Percentiles rank a stretch among this genome's conserved stretches.
Conservation (phyloP, 2,888 invertebrate genomes). For the Ethmia dodecea region DNA sequence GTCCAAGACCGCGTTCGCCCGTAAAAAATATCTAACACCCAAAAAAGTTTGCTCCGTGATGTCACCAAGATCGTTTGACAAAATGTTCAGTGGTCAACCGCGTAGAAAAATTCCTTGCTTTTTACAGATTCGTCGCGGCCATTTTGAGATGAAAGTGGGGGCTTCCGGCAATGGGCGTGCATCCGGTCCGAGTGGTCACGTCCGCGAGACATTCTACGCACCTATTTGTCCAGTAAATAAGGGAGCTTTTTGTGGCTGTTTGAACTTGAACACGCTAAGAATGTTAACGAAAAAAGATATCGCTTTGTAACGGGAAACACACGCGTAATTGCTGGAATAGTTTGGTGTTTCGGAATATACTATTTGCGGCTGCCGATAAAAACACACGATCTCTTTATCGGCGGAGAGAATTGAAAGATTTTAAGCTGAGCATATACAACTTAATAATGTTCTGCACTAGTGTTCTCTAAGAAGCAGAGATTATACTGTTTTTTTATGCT, state of each 20-base stretch:
- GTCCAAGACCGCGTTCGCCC: not conserved
- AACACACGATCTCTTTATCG: constrained; percentile 28
- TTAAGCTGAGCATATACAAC: too few species aligned
- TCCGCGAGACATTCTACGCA: constrained; percentile 23
- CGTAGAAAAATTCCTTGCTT: constrained; percentile 66
- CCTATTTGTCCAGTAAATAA: constrained; percentile 40
- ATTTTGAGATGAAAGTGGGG: constrained; percentile 65
- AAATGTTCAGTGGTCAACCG: constrained; percentile 64
- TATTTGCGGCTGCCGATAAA: constrained; percentile 30
- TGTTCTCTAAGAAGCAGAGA: too few species aligned
- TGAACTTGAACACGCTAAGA: constrained; percentile 36
- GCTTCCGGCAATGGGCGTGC: constrained; percentile 64
- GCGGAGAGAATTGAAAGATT: too few species aligned
- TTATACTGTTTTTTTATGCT: too few species aligned
- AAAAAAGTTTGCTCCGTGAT: constrained; percentile 62
- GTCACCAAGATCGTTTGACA: constrained; percentile 41
- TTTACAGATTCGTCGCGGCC: constrained; percentile 64
- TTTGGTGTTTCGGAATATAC: constrained; percentile 26
- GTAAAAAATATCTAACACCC: constrained; percentile 22
- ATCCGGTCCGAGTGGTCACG: constrained; percentile 54
- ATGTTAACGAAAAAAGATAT: constrained; percentile 46
- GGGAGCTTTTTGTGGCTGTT: constrained; percentile 37
- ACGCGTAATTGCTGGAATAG: constrained; percentile 28
- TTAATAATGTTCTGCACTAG: too few species aligned
- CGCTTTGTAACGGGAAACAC: constrained; percentile 37